Base-by-base conservation (phyloP, 2,888 invertebrate genomes). In the Agapetus fuscipes region DNA sequence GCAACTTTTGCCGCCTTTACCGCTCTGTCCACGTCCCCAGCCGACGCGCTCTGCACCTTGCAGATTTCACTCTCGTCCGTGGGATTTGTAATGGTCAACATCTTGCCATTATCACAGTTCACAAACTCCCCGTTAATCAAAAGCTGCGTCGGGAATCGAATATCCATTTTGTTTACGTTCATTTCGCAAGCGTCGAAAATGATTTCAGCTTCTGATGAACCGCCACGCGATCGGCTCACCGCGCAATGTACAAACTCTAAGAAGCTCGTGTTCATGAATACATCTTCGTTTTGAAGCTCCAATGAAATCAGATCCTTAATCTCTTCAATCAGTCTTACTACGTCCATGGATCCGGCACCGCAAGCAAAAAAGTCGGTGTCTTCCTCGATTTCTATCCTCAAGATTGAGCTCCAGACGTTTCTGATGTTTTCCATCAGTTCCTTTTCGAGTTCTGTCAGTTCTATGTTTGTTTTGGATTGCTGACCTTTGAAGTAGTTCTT, bases 321-420 rank as follows among this genome's bases (percentile, higher is more conserved):
- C 66, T 96, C 95, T 62, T 96, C 96, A 0, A 96, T 83, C 34
- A 96, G 59, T 52, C 89, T 73, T 1, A 95, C 93, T 2, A 96
- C 94, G 59, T 97, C 96, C 91, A 97, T 96, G 5, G 95, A 95
- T 1, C 91, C 90, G n/a, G 90, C 96, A 9, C 96, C 96, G n/a
- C 78, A 78, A 1, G 77, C 78, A 61, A 97, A 96, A 66, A 97
- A 96, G 56, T 96, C 94, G 0, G 90, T 89, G 2, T 80, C 78
- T 6, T 80, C 75, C 7, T 83, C 78, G 4, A 85, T 73, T 2
- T 83, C 78, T 1, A 76, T 66, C 51, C 83, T 83, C 0, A 96
- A 68, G 51, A 96, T 95, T 1, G 82, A 78, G 45, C 76, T 74
- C 96, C 96, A 96, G 35, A 93, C 78, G 9, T 64, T 63, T 50